Evolutionary conservation across 2,113 vertebrate genomes (phyloP).

Genomic region (Panthera leo): DNA sequence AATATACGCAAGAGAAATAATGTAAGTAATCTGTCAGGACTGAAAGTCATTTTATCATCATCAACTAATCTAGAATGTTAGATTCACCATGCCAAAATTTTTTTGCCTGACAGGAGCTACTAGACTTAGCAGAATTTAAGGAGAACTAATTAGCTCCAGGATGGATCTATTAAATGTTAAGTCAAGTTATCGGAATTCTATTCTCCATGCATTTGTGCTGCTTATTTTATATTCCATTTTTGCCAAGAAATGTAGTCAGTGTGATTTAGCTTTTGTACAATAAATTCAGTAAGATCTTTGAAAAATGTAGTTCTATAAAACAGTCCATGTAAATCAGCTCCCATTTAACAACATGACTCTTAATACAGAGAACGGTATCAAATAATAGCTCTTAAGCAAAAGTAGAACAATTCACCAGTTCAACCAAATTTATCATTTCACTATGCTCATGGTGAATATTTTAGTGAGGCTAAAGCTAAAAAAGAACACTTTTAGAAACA

Average conservation of each 20-base stretch:
- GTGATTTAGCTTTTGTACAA: conserved; percentile 43
- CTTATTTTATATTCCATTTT: conserved; percentile 38
- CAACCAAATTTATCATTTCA: not conserved
- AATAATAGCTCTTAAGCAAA: not conserved
- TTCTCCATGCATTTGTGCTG: conserved; percentile 20
- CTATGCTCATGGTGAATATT: not conserved
- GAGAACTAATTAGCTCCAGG: conserved; percentile 46
- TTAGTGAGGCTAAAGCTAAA: conserved; percentile 28
- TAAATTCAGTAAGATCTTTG: conserved; percentile 17
- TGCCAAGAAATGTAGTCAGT: conserved; percentile 46
- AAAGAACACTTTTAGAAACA: not conserved
- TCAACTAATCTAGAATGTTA: conserved; percentile 24
- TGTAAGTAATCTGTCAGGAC: conserved; percentile 13
- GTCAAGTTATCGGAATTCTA: conserved; percentile 51
- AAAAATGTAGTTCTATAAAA: not conserved
- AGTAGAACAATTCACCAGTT: not conserved
- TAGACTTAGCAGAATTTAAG: conserved; percentile 43
- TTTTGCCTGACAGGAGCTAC: not conserved
- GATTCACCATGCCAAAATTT: not conserved
- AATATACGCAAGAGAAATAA: conserved; percentile 28
- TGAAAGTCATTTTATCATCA: conserved; percentile 51
- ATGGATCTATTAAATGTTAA: conserved; percentile 43
- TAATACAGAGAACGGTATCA: not conserved
- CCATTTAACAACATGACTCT: not conserved
- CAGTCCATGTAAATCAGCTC: conserved; percentile 1